Evolutionary conservation across 2,797 vertebrate species (phyloP).

Genomic region (Parauchenoglanis punctatus): DNA sequence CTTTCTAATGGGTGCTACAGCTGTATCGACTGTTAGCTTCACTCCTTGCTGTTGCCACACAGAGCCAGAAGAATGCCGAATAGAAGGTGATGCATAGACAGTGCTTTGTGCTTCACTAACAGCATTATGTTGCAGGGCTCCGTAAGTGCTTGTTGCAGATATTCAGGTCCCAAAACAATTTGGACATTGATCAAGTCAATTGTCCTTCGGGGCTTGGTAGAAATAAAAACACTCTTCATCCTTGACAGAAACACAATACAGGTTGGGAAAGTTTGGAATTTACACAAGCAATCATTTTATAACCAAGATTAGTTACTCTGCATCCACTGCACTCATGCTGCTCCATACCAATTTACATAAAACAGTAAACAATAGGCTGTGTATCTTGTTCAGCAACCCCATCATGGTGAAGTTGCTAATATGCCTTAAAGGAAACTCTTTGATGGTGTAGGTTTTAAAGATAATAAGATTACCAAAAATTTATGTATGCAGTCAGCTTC

Average conservation of each 20-base stretch:
- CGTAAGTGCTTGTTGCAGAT: background rate
- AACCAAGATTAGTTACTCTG: conserved; percentile 2
- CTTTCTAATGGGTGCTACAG: background rate
- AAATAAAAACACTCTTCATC: background rate
- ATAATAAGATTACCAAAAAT: background rate
- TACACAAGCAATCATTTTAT: background rate
- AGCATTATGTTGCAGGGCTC: background rate
- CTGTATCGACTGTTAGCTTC: background rate
- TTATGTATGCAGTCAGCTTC: background rate
- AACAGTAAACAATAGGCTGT: background rate
- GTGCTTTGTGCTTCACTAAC: background rate
- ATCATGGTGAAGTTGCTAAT: background rate
- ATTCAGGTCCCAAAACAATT: background rate
- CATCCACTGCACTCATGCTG: background rate
- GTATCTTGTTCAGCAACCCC: background rate
- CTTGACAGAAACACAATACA: background rate
- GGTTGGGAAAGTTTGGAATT: background rate
- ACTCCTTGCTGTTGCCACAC: background rate
- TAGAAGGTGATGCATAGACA: background rate
- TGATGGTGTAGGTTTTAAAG: background rate
- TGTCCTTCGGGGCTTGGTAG: background rate
- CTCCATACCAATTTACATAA: background rate
- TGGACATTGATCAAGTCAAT: background rate
- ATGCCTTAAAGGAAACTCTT: background rate
- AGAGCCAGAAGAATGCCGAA: background rate